A percentile compares a stretch with the other conserved stretches of the same genome.
Conservation (phyloP, 2,113 vertebrate species). For the Rhabdomys dilectus region DNA sequence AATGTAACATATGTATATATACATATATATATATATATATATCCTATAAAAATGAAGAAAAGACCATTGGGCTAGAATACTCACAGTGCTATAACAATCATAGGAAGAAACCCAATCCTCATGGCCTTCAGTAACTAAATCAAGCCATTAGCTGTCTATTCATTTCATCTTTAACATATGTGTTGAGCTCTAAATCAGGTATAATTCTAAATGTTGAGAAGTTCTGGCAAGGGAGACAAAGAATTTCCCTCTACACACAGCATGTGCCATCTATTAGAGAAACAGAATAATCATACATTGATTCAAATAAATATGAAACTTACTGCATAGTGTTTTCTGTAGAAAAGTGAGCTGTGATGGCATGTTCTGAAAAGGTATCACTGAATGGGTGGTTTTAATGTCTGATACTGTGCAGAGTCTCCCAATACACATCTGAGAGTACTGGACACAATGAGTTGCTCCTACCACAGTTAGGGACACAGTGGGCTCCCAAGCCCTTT, state of each 20-base stretch:
- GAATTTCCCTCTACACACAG: not conserved
- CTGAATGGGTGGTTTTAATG: not conserved
- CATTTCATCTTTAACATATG: not conserved
- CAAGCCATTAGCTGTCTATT: not conserved
- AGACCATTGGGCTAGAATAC: not conserved
- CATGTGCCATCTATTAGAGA: not conserved
- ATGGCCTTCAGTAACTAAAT: constrained; percentile 7
- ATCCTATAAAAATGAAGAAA: not conserved
- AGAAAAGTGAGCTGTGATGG: not conserved
- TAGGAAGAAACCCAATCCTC: not conserved
- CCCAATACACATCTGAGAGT: not conserved
- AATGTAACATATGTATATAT: no score
- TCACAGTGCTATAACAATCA: not conserved
- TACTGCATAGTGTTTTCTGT: not conserved
- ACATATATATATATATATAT: not conserved
- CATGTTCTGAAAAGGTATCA: not conserved
- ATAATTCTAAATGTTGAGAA: not conserved
- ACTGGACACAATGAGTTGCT: not conserved
- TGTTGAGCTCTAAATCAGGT: not conserved
- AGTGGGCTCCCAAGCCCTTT: not conserved
- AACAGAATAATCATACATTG: not conserved
- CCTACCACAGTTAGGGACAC: not conserved
- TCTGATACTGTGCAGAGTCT: not conserved
- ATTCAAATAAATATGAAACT: not conserved
- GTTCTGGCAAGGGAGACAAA: not conserved